Evolutionary conservation across 2,113 vertebrate genomes (phyloP), one percentile per base, ranked within the genome.

Genomic region (Conger conger): DNA sequence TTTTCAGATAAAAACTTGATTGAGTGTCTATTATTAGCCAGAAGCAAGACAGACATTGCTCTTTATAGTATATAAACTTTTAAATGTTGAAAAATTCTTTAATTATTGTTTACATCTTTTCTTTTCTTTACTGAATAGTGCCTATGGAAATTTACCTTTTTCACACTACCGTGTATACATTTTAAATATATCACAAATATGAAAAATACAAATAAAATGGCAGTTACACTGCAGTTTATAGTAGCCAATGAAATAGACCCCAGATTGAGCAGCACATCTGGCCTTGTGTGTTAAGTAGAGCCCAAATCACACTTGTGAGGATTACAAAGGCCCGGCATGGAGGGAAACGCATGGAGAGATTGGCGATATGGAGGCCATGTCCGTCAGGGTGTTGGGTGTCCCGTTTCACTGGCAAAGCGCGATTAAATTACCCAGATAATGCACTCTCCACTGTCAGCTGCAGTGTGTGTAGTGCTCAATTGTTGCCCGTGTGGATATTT

Each of bases 351-450:
- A 36, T 81, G 63, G 73, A 82, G 86, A 82, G 80, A 23, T 50
- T 84, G 78, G 36, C 38, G 83, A 37, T 80, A 84, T 54, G 17
- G 79, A 37, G 82, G 53, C 40, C 45, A n/a, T 82, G 27, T 38
- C 68, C 60, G 33, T 76, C 13, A 60, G 79, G 40, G 53, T 37
- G 36, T 57, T 68, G 17, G 76, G 53, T 20, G 45, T 85, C 77
- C 84, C 53, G 40, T 36, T 50, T 88, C 84, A 84, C 6, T n/a
- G 37, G 73, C 42, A 37, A 76, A 86, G 54, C 81, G 36, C 27
- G 76, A 27, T 84, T 82, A 13, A 16, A 80, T 81, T 85, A 85
- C 76, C 84, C 42, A 83, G 86, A 84, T 81, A 82, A 87, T 81
- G 50, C 73, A 60, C 38, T 20, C 83, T 80, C 9, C 17, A 85